phyloP scores from a whole-genome alignment of 2,888 invertebrate genomes.

The Priapulus caudatus region DNA sequence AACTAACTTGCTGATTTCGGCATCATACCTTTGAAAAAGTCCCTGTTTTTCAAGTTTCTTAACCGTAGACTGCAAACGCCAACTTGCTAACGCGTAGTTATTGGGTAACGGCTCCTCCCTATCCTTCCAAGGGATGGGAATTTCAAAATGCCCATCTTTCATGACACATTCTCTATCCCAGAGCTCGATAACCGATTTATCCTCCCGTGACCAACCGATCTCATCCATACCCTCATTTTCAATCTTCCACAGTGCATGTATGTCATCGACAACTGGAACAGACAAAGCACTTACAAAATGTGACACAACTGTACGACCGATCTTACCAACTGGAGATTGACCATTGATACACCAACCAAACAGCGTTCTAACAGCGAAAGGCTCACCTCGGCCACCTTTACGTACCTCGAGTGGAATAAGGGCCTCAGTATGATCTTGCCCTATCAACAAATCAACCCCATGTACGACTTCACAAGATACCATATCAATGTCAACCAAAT shows the following conservation, averaged over 20 bases:
- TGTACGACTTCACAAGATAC: too few relatives aligned
- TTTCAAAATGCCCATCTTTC: neutral
- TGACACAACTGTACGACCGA: neutral
- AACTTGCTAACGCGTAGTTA: neutral
- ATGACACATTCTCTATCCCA: neutral
- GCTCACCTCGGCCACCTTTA: neutral
- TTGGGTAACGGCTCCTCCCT: neutral
- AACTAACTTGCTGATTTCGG: neutral
- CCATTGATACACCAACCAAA: neutral
- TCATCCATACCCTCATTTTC: constrained; percentile 3
- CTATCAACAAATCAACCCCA: neutral
- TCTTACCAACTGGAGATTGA: neutral
- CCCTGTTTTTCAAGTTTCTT: neutral
- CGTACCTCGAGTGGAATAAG: neutral
- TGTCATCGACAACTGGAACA: neutral
- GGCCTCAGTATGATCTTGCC: neutral
- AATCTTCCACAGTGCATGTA: neutral
- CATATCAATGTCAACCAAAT: neutral
- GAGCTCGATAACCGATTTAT: neutral
- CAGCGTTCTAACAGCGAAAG: neutral
- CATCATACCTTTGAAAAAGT: neutral
- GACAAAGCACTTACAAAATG: neutral
- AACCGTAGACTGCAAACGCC: neutral
- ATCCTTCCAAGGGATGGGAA: constrained; percentile 1
- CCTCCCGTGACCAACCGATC: neutral